A percentile compares a stretch with the other conserved stretches of the same genome.
Evolutionary conservation across 2,113 vertebrate species (phyloP).

Genomic region (Naja naja): DNA sequence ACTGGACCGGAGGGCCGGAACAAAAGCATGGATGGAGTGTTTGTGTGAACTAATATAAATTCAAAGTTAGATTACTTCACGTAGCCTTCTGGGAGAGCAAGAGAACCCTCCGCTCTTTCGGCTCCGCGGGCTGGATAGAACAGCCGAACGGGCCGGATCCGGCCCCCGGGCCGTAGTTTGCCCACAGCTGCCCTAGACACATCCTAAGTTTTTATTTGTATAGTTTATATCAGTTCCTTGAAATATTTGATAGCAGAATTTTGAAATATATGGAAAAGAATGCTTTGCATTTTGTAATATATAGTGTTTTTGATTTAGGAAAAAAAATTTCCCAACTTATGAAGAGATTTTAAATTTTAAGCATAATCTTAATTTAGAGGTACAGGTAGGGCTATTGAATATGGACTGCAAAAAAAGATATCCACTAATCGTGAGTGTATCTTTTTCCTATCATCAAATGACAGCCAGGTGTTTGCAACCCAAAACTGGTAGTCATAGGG

Average conservation of each 20-base stretch:
- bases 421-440: neutral
- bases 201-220: neutral
- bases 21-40: too few relatives aligned
- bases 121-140: too few relatives aligned
- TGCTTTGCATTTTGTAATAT: neutral
- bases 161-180: too few relatives aligned
- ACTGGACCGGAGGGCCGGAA: too few relatives aligned
- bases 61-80: too few relatives aligned
- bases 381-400: neutral
- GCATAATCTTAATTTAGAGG: neutral
- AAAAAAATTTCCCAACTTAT: neutral
- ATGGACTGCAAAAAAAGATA: neutral
- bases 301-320: neutral
- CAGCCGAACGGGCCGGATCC: too few relatives aligned
- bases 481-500: neutral
- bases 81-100: too few relatives aligned
- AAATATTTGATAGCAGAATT: neutral
- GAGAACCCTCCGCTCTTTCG: too few relatives aligned
- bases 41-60: too few relatives aligned
- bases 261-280: neutral
- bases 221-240: neutral
- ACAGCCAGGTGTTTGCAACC: neutral
- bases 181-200: too few relatives aligned
- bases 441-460: neutral
- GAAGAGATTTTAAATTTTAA: neutral